Percentiles rank a stretch among this genome's conserved stretches.
These are phyloP conservation scores for Hippopotamus amphibius DNA, from an alignment of 2,113 vertebrate genomes.

Conservation along the genomic window DNA sequence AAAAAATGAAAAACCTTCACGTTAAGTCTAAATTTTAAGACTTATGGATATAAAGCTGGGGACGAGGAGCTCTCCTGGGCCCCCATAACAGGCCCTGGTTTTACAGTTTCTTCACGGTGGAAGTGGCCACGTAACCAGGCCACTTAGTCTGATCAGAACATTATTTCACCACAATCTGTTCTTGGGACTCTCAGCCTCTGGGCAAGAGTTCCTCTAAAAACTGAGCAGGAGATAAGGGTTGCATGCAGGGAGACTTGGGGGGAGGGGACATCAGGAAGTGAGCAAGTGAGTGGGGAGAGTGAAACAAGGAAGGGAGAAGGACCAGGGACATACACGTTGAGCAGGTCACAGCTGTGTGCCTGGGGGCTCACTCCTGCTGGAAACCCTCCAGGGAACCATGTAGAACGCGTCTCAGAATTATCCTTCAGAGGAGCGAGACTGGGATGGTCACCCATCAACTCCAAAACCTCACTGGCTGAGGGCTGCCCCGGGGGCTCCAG, in stretches of 20 bases:
- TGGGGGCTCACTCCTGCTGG: fast-evolving
- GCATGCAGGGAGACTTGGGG: background rate
- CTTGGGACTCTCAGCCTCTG: background rate
- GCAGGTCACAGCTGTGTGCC: background rate
- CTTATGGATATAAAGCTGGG: background rate
- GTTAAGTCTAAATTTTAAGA: constrained; percentile 6
- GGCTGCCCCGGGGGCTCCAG: background rate
- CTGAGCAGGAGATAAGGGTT: background rate
- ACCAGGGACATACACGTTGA: fast-evolving
- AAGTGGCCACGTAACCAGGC: fast-evolving
- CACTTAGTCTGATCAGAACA: background rate
- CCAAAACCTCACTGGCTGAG: background rate
- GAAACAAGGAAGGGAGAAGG: background rate
- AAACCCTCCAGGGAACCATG: background rate
- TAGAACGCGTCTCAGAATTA: background rate
- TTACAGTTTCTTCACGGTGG: background rate
- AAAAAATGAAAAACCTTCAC: background rate
- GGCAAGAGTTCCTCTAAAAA: background rate
- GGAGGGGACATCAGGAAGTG: background rate
- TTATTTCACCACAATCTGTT: background rate
- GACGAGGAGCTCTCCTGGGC: background rate
- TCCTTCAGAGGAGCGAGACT: background rate
- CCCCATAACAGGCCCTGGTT: background rate
- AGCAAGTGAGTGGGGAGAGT: background rate
- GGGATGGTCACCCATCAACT: background rate